Percentiles rank a stretch among this genome's conserved stretches.
Conservation (phyloP, 1,140 invertebrate species). For the Dinoponera quadriceps region DNA sequence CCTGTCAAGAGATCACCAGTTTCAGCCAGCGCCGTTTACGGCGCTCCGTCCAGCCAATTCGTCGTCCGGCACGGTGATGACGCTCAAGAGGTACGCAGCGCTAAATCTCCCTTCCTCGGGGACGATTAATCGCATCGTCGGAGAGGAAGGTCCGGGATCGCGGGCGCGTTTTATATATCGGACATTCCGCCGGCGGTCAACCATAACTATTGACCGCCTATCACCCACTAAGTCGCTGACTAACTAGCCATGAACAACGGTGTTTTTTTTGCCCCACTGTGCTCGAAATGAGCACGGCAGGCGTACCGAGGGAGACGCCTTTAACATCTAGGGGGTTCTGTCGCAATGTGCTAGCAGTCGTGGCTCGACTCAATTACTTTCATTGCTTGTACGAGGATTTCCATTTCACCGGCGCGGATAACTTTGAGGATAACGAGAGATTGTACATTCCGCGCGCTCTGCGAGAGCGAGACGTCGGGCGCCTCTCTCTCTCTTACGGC, state of each 20-base stretch:
- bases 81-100: constrained; percentile 80
- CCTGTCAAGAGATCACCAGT: constrained; percentile 83
- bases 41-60: constrained; percentile 79
- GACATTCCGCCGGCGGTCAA: constrained; percentile 70
- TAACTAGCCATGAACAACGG: constrained; percentile 65
- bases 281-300: constrained; percentile 38
- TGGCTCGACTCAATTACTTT: constrained; percentile 48
- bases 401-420: constrained; percentile 36
- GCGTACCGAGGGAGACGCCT: constrained; percentile 25
- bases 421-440: constrained; percentile 47
- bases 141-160: not conserved
- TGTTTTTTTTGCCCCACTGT: constrained; percentile 57
- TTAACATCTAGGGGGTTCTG: constrained; percentile 64
- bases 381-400: constrained; percentile 34
- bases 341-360: constrained; percentile 55
- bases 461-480: not conserved
- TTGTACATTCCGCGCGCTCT: constrained; percentile 50
- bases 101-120: no score
- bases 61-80: constrained; percentile 82
- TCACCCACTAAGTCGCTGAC: constrained; percentile 62
- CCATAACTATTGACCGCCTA: constrained; percentile 77
- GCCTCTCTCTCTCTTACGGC: not conserved
- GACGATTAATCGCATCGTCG: not conserved
- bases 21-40: constrained; percentile 79
- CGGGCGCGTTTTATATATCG: constrained; percentile 25